Percentiles rank a stretch among this genome's conserved stretches.
These are phyloP conservation scores for Zosterops japonicus DNA, from an alignment of 2,113 vertebrate species.

Conservation along the genomic window DNA sequence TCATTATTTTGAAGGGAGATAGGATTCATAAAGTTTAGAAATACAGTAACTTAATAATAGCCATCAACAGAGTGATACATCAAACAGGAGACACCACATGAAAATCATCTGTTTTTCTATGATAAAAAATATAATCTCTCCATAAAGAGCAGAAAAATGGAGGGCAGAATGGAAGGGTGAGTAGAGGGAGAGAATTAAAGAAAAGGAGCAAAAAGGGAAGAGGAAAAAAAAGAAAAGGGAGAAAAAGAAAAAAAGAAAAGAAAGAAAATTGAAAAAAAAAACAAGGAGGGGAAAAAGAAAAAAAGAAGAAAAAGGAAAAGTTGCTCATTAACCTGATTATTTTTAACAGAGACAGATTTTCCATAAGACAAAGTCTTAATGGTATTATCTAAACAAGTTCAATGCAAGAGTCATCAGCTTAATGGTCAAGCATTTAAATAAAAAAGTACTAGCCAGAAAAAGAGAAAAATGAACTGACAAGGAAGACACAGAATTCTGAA, in stretches of 20 bases:
- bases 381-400: background rate
- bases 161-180: background rate
- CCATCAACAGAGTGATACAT: background rate
- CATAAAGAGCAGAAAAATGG: background rate
- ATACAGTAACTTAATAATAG: background rate
- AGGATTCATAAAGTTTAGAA: background rate
- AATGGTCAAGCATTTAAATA: background rate
- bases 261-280: no score
- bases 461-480: background rate
- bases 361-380: background rate
- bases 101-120: background rate
- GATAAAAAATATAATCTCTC: background rate
- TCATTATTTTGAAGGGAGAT: background rate
- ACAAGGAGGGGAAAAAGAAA: rapidly evolving
- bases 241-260: rapidly evolving
- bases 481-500: background rate
- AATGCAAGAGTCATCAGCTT: background rate
- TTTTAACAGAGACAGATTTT: background rate
- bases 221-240: rapidly evolving
- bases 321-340: background rate
- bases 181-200: no score
- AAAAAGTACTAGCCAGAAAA: background rate
- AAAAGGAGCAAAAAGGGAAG: background rate
- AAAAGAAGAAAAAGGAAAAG: background rate
- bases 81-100: background rate